Percentiles rank a stretch among this genome's conserved stretches.
phyloP scores from a whole-genome alignment of 2,113 vertebrate genomes.

The Lepisosteus oculatus region DNA sequence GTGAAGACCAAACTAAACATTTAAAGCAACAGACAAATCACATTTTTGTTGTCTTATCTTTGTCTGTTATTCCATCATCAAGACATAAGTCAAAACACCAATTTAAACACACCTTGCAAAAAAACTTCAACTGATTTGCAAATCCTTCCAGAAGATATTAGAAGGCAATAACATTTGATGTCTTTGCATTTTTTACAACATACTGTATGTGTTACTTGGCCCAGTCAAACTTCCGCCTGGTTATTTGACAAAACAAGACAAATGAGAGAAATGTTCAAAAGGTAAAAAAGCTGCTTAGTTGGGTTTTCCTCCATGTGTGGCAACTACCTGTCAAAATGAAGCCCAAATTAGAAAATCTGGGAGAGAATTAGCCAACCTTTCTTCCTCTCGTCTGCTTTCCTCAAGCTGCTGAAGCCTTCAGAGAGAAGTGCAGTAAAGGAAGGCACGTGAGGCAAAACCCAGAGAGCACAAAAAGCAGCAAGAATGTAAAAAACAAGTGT shows the following conservation, averaged over 20 bases:
- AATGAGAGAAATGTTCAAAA: neutral
- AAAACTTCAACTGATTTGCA: no score
- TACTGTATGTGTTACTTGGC: no score
- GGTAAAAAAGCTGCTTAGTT: conserved; percentile 26
- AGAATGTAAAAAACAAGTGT: conserved; percentile 70
- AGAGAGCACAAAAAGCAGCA: conserved; percentile 68
- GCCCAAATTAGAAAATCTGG: conserved; percentile 68
- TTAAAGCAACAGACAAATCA: no score
- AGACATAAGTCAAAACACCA: no score
- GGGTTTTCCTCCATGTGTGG: conserved; percentile 46
- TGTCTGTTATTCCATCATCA: no score
- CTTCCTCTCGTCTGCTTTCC: conserved; percentile 76
- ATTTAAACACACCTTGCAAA: no score
- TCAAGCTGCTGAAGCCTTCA: conserved; percentile 88
- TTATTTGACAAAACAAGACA: neutral
- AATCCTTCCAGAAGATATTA: no score
- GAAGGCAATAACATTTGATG: no score
- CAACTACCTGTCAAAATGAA: conserved; percentile 61
- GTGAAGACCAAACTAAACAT: no score
- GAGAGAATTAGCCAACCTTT: conserved; percentile 84
- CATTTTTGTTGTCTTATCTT: no score
- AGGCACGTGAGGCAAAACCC: conserved; percentile 62
- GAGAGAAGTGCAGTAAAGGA: conserved; percentile 67
- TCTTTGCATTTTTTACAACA: no score
- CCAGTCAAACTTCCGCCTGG: no score